These are phyloP conservation scores for Chaenogobius annularis DNA, from an alignment of 2,113 vertebrate genomes.

Conservation along the genomic window DNA sequence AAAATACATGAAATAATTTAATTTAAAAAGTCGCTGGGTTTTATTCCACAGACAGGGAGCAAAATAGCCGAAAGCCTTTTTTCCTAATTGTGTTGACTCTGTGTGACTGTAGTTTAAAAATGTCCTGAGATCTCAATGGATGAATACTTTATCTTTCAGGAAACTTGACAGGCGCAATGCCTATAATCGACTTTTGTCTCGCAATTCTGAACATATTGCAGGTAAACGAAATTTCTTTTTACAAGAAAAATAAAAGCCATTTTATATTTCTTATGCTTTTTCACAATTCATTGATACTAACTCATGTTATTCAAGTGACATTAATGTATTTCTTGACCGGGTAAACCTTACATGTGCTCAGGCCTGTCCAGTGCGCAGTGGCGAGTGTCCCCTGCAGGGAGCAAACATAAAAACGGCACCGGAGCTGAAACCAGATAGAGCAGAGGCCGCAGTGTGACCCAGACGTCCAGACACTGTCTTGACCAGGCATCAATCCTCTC, in stretches of 20 bases:
- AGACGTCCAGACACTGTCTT: conserved; percentile 66
- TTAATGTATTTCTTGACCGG: not conserved
- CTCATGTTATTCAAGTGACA: too few species aligned
- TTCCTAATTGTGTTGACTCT: too few species aligned
- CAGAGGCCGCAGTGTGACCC: conserved; percentile 67
- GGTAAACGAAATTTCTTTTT: not conserved
- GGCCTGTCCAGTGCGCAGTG: conserved; percentile 64
- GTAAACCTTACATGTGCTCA: conserved; percentile 35
- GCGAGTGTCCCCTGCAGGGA: conserved; percentile 67
- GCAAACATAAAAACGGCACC: conserved; percentile 63
- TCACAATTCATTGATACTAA: not conserved
- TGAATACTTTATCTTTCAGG: too few species aligned
- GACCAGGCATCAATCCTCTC: conserved; percentile 59
- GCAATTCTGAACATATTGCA: not conserved
- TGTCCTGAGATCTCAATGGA: too few species aligned
- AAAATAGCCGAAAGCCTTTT: too few species aligned
- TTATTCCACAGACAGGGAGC: too few species aligned
- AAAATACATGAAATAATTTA: too few species aligned
- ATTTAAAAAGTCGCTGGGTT: too few species aligned
- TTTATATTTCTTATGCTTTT: not conserved
- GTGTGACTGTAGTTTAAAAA: too few species aligned
- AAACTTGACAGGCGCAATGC: too few species aligned
- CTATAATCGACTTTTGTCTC: too few species aligned
- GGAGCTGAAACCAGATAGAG: conserved; percentile 70
- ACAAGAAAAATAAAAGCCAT: not conserved